Evolutionary conservation across 1,140 invertebrate genomes (phyloP), one percentile per base, ranked within the genome.

Genomic region (Drosophila navojoa): DNA sequence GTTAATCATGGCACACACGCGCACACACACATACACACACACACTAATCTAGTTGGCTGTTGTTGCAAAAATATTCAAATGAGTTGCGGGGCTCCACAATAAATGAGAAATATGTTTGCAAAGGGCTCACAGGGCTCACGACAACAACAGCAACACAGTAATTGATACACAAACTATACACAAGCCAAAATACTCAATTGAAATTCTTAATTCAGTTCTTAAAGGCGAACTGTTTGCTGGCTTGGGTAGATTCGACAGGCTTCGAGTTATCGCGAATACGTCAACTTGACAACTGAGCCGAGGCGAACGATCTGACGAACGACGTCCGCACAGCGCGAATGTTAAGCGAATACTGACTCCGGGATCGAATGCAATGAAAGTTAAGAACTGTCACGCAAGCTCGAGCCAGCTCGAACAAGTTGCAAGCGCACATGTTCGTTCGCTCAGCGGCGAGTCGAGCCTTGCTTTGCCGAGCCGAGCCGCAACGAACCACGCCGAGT

Each of bases 281-380:
- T 25, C 55, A 67, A 61, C 50, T 68, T 57, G 25, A 27, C 53
- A 70, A 66, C 38, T 29, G 59, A n/a, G 19, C 32, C 54, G 63
- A 64, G 16, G 40, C 40, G 32, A 42, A 64, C 16, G 49, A 35
- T 44, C 7, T 11, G 38, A 62, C 63, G 47, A 49, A 71, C 72
- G 15, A 60, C 66, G 52, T 69, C 71, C 81, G 69, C 47, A 44
- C 69, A 52, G 10, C 49, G 42, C 73, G 66, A 71, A 38, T 53
- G 22, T 22, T 45, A 71, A 74, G 81, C 76, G 90, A 89, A 77
- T 58, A 86, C 84, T 91, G 90, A 78, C 73, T 68, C 58, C 57
- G 61, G 15, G 49, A 59, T 40, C 59, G 47, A 50, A 45, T 59
- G 70, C 59, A 53, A 35, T 67, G 69, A 62, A 76, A 74, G 57